A percentile compares a stretch with the other conserved stretches of the same genome.
These are phyloP conservation scores for Circaetus cinerascens DNA, from an alignment of 2,113 vertebrate species.

Conservation along the genomic window DNA sequence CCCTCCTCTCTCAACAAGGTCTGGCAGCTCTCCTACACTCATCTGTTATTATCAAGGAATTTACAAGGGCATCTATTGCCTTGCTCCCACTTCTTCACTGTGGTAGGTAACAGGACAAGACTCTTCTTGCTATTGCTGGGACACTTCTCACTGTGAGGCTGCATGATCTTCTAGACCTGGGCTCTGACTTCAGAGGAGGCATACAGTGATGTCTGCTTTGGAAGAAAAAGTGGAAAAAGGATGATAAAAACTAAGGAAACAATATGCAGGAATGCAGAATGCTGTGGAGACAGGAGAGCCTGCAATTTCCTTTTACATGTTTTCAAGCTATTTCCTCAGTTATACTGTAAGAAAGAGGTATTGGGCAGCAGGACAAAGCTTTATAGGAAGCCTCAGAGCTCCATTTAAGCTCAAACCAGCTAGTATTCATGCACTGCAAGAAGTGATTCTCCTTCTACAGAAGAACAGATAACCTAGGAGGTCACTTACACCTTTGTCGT, in stretches of 20 bases:
- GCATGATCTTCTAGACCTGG: rapidly evolving
- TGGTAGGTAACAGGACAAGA: neutral
- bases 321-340: neutral
- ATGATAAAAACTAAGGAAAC: neutral
- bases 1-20: neutral
- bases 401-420: neutral
- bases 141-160: neutral
- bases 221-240: neutral
- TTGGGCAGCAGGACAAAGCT: neutral
- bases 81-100: neutral
- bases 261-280: neutral
- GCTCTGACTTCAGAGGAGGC: neutral
- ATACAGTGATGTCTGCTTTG: neutral
- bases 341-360: neutral
- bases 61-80: neutral
- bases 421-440: neutral
- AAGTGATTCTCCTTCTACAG: neutral
- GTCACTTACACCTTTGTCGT: neutral
- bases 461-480: neutral
- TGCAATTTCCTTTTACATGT: neutral
- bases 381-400: neutral
- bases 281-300: neutral
- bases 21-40: neutral
- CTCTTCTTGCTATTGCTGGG: neutral
- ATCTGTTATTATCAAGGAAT: neutral